These are phyloP conservation scores for Caenorhabditis sulstoni DNA, from an alignment of 2,888 invertebrate species.

Conservation along the genomic window DNA sequence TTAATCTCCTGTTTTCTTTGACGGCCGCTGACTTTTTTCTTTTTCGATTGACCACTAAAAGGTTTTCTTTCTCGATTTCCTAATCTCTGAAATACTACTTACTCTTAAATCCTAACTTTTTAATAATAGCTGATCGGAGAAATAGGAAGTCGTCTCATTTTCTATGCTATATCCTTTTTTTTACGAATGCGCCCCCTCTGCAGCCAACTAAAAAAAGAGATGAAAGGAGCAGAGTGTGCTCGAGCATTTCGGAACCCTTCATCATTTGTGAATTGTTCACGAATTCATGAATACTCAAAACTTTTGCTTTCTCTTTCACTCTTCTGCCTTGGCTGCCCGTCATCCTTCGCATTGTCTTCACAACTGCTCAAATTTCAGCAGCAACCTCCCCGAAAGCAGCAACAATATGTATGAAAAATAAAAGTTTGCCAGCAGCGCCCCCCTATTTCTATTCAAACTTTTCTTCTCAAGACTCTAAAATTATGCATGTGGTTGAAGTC, in stretches of 20 bases:
- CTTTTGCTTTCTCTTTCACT: conserved; percentile 34
- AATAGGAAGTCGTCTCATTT: conserved; percentile 23
- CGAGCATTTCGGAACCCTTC: conserved; percentile 56
- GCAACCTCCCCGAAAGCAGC: conserved; percentile 18
- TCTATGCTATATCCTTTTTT: conserved; percentile 35
- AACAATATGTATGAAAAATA: conserved; percentile 59
- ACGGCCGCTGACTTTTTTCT: conserved; percentile 28
- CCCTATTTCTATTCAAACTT: conserved; percentile 28
- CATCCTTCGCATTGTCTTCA: conserved; percentile 43
- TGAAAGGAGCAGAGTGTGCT: conserved; percentile 20
- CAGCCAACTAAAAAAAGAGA: conserved; percentile 29
- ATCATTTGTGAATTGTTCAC: conserved; percentile 47
- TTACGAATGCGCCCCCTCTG: conserved; percentile 18
- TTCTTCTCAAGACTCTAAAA: conserved; percentile 38
- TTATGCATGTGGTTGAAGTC: conserved; percentile 57
- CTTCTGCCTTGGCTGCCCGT: conserved; percentile 12
- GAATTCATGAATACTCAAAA: conserved; percentile 56
- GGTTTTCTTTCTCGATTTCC: conserved; percentile 4
- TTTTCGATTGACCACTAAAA: conserved; percentile 30
- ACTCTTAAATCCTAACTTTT: conserved; percentile 11
- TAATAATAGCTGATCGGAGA: conserved; percentile 4
- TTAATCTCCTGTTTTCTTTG: conserved; percentile 35
- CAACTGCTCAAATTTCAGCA: conserved; percentile 58
- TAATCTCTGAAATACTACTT: conserved; percentile 10
- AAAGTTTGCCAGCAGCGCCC: conserved; percentile 8